These are phyloP conservation scores for Orchesellides sinensis DNA, from an alignment of 2,888 invertebrate species.

Conservation along the genomic window DNA sequence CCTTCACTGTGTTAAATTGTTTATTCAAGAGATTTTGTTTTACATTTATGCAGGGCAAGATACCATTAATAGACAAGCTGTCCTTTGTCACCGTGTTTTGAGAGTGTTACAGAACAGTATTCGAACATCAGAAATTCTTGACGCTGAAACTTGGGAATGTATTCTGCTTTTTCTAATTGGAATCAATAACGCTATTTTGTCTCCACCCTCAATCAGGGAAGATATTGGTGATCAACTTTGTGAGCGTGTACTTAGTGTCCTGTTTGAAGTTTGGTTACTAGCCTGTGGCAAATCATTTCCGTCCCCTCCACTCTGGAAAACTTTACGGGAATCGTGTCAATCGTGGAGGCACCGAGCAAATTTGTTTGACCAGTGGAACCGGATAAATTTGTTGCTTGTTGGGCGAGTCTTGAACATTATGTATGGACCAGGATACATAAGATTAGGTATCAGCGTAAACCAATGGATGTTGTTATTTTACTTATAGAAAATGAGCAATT, in stretches of 20 bases:
- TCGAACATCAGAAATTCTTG: conserved; percentile 85
- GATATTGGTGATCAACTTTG: conserved; percentile 97
- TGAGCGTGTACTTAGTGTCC: conserved; percentile 93
- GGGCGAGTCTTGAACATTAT: conserved; percentile 89
- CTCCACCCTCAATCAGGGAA: conserved; percentile 95
- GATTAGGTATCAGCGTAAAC: conserved; percentile 67
- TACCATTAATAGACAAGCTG: conserved; percentile 94
- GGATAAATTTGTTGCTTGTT: conserved; percentile 93
- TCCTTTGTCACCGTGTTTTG: conserved; percentile 93
- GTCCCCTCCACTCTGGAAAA: conserved; percentile 96
- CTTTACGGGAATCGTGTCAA: conserved; percentile 92
- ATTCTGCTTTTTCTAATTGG: conserved; percentile 91
- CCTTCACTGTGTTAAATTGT: background rate
- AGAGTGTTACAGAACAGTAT: conserved; percentile 90
- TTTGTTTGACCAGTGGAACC: conserved; percentile 95
- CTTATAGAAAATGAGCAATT: too few species aligned
- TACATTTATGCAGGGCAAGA: conserved; percentile 83
- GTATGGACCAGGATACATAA: conserved; percentile 84
- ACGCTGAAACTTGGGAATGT: conserved; percentile 93
- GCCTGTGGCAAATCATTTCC: conserved; percentile 92
- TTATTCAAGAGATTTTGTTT: background rate
- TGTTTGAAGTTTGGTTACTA: conserved; percentile 92
- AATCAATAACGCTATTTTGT: conserved; percentile 92
- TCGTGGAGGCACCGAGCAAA: conserved; percentile 97
- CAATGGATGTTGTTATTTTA: too few species aligned